Evolutionary conservation across 1,140 invertebrate species (phyloP).

Genomic region (Nymphalis io): DNA sequence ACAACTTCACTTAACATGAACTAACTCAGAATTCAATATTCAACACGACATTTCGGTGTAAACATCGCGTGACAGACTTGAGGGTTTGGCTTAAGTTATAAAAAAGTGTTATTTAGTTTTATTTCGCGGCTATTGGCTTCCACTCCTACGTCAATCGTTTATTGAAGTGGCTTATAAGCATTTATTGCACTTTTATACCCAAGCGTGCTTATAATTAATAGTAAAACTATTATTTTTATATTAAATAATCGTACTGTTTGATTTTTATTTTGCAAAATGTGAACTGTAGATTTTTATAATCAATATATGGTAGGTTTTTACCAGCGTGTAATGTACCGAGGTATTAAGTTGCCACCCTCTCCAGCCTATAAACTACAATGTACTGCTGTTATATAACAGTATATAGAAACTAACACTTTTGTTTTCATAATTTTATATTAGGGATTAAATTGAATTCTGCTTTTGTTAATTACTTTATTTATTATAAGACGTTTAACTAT

Average conservation of each 20-base stretch:
- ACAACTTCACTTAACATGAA: constrained; percentile 54
- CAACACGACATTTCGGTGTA: constrained; percentile 69
- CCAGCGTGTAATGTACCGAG: too few species aligned
- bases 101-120: constrained; percentile 15
- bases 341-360: too few species aligned
- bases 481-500: too few species aligned
- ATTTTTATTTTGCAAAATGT: too few species aligned
- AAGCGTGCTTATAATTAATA: neutral
- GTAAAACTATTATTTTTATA: neutral
- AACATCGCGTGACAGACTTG: constrained; percentile 62
- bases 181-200: neutral
- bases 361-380: too few species aligned
- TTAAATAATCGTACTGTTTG: neutral
- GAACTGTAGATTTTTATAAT: too few species aligned
- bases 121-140: neutral
- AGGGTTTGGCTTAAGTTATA: constrained; percentile 42
- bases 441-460: too few species aligned
- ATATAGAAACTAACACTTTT: too few species aligned
- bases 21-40: constrained; percentile 71
- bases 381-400: too few species aligned
- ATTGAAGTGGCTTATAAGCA: neutral
- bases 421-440: too few species aligned
- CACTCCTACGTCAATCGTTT: constrained; percentile 2
- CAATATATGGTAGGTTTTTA: too few species aligned
- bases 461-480: too few species aligned